Conservation (phyloP, 2,888 invertebrate species). For the Acanthosoma haemorrhoidale region DNA sequence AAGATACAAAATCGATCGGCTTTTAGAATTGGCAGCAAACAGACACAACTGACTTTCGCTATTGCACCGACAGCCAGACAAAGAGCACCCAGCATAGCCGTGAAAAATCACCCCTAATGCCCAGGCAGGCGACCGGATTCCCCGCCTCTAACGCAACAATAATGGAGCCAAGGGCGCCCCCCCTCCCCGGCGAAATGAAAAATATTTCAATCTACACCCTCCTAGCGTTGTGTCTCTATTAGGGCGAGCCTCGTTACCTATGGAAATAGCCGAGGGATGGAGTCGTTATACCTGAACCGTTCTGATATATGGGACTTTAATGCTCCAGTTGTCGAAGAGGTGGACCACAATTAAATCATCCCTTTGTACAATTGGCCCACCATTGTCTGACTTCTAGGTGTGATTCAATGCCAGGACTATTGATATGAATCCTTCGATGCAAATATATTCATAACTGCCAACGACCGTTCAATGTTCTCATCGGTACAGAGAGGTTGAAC, state of each 20-base stretch:
- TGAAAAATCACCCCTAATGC: slow-evolving; percentile 24
- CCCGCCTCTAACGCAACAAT: slow-evolving; percentile 15
- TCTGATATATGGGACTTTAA: neutral
- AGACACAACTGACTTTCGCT: neutral
- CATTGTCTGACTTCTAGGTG: no score
- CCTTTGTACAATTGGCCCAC: neutral
- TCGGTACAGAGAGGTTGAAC: neutral
- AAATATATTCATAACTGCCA: slow-evolving; percentile 12
- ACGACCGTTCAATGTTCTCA: neutral
- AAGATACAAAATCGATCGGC: no score
- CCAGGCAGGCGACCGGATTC: neutral
- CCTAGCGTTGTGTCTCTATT: slow-evolving; percentile 16
- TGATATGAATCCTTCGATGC: neutral
- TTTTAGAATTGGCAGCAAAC: no score
- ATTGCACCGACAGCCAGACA: neutral
- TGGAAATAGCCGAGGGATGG: slow-evolving; percentile 9
- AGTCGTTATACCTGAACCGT: no score
- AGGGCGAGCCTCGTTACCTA: slow-evolving; percentile 17
- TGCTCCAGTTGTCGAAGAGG: neutral
- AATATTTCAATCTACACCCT: slow-evolving; percentile 22
- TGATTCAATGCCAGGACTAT: neutral
- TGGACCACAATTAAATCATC: slow-evolving; percentile 10
- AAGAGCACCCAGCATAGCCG: neutral
- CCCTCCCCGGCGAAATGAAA: neutral
- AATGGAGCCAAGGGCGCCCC: slow-evolving; percentile 11